Conservation (phyloP, 1,140 invertebrate genomes). For the Drosophila kanapiae region DNA sequence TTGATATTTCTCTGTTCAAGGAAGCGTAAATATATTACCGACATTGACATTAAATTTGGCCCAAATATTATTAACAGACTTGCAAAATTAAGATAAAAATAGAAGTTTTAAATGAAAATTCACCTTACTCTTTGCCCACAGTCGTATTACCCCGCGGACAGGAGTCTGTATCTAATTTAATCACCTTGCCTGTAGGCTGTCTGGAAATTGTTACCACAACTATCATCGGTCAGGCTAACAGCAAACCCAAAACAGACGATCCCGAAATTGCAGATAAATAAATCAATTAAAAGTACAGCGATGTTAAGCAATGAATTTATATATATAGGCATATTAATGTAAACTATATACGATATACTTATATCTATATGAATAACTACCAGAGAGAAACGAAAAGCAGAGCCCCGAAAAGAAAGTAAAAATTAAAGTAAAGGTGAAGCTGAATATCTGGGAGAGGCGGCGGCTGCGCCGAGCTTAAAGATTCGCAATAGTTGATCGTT, state of each 20-base stretch:
- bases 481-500: conserved; percentile 10
- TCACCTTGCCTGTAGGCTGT: conserved; percentile 19
- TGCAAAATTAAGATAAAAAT: too few relatives aligned
- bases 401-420: conserved; percentile 14
- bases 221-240: not conserved
- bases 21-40: too few relatives aligned
- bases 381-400: conserved; percentile 42
- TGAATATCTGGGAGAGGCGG: not conserved
- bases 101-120: too few relatives aligned
- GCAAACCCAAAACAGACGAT: too few relatives aligned
- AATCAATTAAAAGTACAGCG: conserved; percentile 63
- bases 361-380: conserved; percentile 50
- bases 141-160: conserved; percentile 1
- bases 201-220: not conserved
- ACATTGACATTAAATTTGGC: too few relatives aligned
- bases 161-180: conserved; percentile 37
- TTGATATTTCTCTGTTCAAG: too few relatives aligned
- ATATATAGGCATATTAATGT: conserved; percentile 72
- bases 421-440: conserved; percentile 5
- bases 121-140: too few relatives aligned
- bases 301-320: conserved; percentile 81
- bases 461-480: conserved; percentile 22
- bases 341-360: conserved; percentile 75
- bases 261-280: conserved; percentile 26
- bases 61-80: too few relatives aligned